Evolutionary conservation across 1,140 invertebrate species (phyloP).

Genomic region (Coenobita brevimanus): DNA sequence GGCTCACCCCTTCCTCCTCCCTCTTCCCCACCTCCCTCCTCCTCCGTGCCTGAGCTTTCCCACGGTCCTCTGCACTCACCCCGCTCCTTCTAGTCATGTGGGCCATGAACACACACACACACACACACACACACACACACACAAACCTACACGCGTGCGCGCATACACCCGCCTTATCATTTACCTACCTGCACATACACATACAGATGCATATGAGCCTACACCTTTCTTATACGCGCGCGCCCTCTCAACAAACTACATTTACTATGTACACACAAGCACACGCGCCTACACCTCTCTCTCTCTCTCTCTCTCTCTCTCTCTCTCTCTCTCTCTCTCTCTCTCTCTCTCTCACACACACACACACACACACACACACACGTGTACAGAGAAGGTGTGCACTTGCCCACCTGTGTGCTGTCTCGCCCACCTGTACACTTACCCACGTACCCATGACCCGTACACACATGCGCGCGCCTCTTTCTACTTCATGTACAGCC

Average conservation of each 20-base stretch:
- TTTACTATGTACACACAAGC: no score
- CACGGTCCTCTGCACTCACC: slow-evolving; percentile 57
- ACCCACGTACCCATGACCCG: not conserved
- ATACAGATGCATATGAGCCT: no score
- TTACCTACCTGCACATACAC: no score
- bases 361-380: no score
- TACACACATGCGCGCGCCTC: not conserved
- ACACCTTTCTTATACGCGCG: no score
- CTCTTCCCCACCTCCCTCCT: not conserved
- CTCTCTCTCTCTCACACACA: no score
- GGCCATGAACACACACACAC: slow-evolving; percentile 17
- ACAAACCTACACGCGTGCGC: slow-evolving; percentile 15
- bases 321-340: slow-evolving; percentile 1
- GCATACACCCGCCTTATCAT: not conserved
- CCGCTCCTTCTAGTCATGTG: slow-evolving; percentile 29
- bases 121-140: slow-evolving; percentile 26
- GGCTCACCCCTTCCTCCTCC: no score
- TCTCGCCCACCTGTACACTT: not conserved
- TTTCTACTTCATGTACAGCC: no score
- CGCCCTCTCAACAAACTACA: no score
- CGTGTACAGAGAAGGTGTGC: not conserved
- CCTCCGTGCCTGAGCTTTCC: slow-evolving; percentile 23
- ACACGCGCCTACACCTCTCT: not conserved
- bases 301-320: not conserved
- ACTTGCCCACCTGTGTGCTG: slow-evolving; percentile 8